Evolutionary conservation across 1,140 invertebrate species (phyloP).

Genomic region (Metopolophium dirhodum): DNA sequence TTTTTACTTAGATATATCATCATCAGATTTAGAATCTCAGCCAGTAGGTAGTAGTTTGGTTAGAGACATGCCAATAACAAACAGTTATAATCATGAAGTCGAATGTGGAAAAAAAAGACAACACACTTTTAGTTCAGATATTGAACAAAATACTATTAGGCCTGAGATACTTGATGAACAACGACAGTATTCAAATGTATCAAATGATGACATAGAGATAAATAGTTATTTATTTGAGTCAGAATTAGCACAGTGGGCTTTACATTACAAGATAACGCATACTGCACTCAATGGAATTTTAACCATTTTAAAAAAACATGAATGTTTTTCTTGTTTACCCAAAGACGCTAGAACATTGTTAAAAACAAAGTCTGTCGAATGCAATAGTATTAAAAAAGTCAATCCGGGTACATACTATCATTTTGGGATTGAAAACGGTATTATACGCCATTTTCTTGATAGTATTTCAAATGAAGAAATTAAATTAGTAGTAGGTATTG

Average conservation of each 20-base stretch:
- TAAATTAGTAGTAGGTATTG: not conserved
- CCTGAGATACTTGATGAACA: not conserved
- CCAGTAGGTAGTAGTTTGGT: not conserved
- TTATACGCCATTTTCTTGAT: not conserved
- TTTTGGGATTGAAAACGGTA: slow-evolving; percentile 54
- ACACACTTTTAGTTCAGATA: not conserved
- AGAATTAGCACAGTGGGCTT: slow-evolving; percentile 12
- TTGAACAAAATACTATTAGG: not conserved
- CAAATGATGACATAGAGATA: not conserved
- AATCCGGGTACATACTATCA: slow-evolving; percentile 57
- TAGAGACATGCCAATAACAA: not conserved
- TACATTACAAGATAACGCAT: not conserved
- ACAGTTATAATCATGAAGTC: not conserved
- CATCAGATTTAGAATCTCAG: not conserved
- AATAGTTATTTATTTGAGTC: not conserved
- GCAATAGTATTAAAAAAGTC: not conserved
- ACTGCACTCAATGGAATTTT: not conserved
- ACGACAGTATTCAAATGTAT: not conserved
- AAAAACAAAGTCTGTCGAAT: not conserved
- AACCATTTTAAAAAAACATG: not conserved
- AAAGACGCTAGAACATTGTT: slow-evolving; percentile 25
- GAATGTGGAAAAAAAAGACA: not conserved
- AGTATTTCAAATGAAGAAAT: slow-evolving; percentile 16
- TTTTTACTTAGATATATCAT: not conserved
- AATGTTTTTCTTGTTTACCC: not conserved